Conservation (phyloP, 1,140 invertebrate species). For the Penaeus japonicus region DNA sequence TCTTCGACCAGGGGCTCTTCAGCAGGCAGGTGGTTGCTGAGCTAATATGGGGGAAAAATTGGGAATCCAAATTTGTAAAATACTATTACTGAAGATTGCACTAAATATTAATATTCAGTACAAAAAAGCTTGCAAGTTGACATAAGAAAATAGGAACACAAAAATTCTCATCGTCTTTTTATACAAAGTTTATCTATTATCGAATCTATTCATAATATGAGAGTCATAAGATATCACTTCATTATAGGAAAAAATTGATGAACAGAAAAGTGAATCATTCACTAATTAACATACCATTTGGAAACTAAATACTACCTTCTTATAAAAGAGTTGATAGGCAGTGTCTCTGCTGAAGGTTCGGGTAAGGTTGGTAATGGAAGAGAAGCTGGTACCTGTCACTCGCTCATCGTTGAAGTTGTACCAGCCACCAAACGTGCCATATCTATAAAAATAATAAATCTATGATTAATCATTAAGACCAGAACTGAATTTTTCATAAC, state of each 20-base stretch:
- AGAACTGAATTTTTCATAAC: neutral
- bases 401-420: slow-evolving; percentile 82
- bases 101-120: too few relatives aligned
- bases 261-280: too few relatives aligned
- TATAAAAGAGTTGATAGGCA: slow-evolving; percentile 84
- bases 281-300: neutral
- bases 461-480: slow-evolving; percentile 36
- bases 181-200: too few relatives aligned
- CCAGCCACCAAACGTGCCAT: slow-evolving; percentile 72
- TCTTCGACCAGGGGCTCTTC: slow-evolving; percentile 60
- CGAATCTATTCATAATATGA: too few relatives aligned
- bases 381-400: slow-evolving; percentile 72
- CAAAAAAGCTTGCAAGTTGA: too few relatives aligned
- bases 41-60: neutral
- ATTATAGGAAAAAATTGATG: too few relatives aligned
- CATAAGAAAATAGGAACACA: too few relatives aligned
- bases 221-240: too few relatives aligned
- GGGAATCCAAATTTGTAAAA: too few relatives aligned
- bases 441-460: slow-evolving; percentile 59
- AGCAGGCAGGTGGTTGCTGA: slow-evolving; percentile 62
- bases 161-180: too few relatives aligned
- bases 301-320: slow-evolving; percentile 56
- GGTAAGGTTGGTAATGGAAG: slow-evolving; percentile 71
- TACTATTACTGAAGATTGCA: too few relatives aligned
- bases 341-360: slow-evolving; percentile 74